Base-by-base conservation (phyloP, 2,888 invertebrate species). In the Amphimallon solstitiale region DNA sequence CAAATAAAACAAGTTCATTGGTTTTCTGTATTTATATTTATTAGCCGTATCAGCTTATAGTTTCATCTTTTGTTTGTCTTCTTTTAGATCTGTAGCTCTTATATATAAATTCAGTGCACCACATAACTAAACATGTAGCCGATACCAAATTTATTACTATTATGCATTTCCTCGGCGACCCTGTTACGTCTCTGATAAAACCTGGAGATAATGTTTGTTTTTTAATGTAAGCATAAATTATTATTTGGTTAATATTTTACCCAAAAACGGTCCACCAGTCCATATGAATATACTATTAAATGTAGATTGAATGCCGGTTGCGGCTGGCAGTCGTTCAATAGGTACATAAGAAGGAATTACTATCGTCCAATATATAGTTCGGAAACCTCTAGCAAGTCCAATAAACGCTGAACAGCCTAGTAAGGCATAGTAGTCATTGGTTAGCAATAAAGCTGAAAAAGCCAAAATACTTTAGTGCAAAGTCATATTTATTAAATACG, bases 291-390 rank as follows among this genome's bases (percentile, higher is more conserved):
- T 76, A 14, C 91, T 90, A 77, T 90, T 90, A 66, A 86, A 84
- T 67, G 90, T 85, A 86, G 89, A 90, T 77, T 91, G 91, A 45
- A 91, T 86, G 1, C 90, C 90, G 4, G 88, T 86, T 2, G 91
- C 91, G 48, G 88, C 87, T 1, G 90, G 86, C 17, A 91, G 79
- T 72, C 87, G 83, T 60, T 90, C 88, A 34, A 91, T 79, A 0
- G 90, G 89, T 4, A 91, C 89, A 73, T 90, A 87, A 75, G 83
- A 87, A 0, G 91, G 90, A 65, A 91, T 87, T 1, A 91, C 87
- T n/a, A 91, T 80, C 51, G 87, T 85, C 86, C 90, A 88, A 74
- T 89, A 91, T 0, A 91, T 90, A 0, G 90, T 87, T 68, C 91
- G 82, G 23, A 91, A 82, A 0, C 91, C 91, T 82, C 90, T 91